Evolutionary conservation across 30 jellyfish, hydroid and myxozoan species (phyloP).

Genomic region (Sanderia malayensis): DNA sequence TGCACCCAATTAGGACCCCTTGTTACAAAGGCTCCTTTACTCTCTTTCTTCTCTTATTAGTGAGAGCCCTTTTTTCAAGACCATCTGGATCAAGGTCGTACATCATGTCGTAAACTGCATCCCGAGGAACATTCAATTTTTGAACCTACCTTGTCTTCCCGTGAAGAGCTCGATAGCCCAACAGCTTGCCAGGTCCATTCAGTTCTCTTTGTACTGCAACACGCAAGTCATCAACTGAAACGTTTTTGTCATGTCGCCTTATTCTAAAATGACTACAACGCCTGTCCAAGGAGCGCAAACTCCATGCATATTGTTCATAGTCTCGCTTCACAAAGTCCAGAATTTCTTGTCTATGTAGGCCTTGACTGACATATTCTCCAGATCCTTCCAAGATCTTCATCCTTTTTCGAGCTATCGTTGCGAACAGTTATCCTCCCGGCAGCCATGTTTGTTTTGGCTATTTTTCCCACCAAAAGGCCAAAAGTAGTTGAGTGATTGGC

Average conservation of each 20-base stretch:
- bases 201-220: slow-evolving; percentile 25
- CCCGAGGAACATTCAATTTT: slow-evolving; percentile 44
- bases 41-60: slow-evolving; percentile 14
- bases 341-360: background rate
- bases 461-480: background rate
- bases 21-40: slow-evolving; percentile 20
- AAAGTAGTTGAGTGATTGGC: background rate
- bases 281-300: background rate
- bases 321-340: no score
- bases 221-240: slow-evolving; percentile 33
- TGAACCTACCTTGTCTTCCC: slow-evolving; percentile 42
- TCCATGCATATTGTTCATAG: background rate
- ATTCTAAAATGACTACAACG: slow-evolving; percentile 2
- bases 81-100: slow-evolving; percentile 46
- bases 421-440: background rate
- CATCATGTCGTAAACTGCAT: slow-evolving; percentile 41
- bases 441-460: background rate
- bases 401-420: background rate
- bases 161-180: slow-evolving; percentile 15
- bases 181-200: background rate
- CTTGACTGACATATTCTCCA: background rate
- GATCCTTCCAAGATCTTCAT: background rate
- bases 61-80: slow-evolving; percentile 20
- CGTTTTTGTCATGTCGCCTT: slow-evolving; percentile 10
- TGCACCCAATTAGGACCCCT: slow-evolving; percentile 24